Conservation (phyloP, 1,140 invertebrate genomes). For the Lordiphosa clarofinis region DNA sequence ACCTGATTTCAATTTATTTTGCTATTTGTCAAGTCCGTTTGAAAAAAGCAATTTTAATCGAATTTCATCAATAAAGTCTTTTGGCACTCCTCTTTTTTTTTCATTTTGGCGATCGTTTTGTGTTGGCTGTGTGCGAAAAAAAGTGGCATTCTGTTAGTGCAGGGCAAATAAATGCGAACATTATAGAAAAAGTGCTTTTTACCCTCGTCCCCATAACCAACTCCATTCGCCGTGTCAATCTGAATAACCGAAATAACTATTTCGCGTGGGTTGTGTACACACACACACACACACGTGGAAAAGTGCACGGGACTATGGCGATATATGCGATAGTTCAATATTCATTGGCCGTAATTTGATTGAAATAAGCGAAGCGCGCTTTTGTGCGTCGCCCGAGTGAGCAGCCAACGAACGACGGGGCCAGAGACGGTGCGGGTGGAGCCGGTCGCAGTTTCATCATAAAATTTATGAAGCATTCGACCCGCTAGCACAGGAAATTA, state of each 20-base stretch:
- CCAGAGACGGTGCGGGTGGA: background rate
- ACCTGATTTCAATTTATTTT: background rate
- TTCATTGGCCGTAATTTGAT: constrained; percentile 75
- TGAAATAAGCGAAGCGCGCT: constrained; percentile 73
- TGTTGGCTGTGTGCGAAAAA: too few species aligned
- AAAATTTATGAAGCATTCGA: constrained; percentile 69
- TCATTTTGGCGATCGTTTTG: too few species aligned
- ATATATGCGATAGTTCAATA: constrained; percentile 66
- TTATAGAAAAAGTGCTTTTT: background rate
- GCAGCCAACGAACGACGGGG: constrained; percentile 30
- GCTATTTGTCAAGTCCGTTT: background rate
- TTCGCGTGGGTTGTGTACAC: constrained; percentile 18
- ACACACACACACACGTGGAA: background rate
- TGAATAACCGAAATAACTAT: constrained; percentile 34
- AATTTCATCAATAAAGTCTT: too few species aligned
- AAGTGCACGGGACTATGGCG: background rate
- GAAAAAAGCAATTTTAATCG: too few species aligned
- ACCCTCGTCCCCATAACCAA: background rate
- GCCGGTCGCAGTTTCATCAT: constrained; percentile 40
- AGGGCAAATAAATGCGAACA: constrained; percentile 5
- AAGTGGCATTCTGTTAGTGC: background rate
- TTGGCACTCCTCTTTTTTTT: background rate
- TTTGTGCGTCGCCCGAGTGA: constrained; percentile 72
- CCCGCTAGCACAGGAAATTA: constrained; percentile 59
- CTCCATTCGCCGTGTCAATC: background rate